Percentiles rank a stretch among this genome's conserved stretches.
Conservation (phyloP, 1,140 invertebrate species). For the Zaprionus gabonicus region DNA sequence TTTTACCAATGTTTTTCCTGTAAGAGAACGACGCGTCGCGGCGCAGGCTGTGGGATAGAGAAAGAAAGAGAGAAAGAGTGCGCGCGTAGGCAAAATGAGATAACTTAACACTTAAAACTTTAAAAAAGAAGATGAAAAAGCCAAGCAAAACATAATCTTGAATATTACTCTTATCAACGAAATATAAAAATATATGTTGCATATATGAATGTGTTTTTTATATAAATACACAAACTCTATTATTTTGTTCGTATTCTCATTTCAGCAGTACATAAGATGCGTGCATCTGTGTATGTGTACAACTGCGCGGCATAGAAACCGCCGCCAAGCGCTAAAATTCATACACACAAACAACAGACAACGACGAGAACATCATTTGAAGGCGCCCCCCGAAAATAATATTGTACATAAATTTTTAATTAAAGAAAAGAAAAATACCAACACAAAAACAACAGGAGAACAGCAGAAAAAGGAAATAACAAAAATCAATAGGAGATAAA, state of each 20-base stretch:
- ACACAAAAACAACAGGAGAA: conserved; percentile 34
- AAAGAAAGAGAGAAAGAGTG: conserved; percentile 58
- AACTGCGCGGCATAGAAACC: conserved; percentile 70
- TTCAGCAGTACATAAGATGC: conserved; percentile 68
- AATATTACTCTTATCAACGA: conserved; percentile 40
- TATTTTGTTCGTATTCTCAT: conserved; percentile 42
- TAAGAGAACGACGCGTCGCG: conserved; percentile 54
- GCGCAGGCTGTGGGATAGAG: conserved; percentile 73
- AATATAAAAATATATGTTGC: conserved; percentile 26
- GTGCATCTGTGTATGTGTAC: conserved; percentile 53
- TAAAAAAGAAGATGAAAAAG: conserved; percentile 5
- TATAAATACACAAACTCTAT: conserved; percentile 8
- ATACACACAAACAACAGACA: conserved; percentile 46
- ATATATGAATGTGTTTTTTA: conserved; percentile 38
- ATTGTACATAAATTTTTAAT: conserved; percentile 76
- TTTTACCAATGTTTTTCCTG: conserved; percentile 52
- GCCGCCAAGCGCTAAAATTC: conserved; percentile 57
- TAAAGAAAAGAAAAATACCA: conserved; percentile 45
- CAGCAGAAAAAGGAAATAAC: conserved; percentile 44
- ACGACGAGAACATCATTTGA: conserved; percentile 35
- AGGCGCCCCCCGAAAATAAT: conserved; percentile 60
- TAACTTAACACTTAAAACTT: conserved; percentile 43
- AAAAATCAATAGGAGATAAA: conserved; percentile 78
- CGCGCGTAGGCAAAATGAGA: conserved; percentile 47
- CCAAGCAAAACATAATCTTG: conserved; percentile 33